Evolutionary conservation across 92 coral and sea anemone genomes (phyloP).

Genomic region (Montipora capitata): DNA sequence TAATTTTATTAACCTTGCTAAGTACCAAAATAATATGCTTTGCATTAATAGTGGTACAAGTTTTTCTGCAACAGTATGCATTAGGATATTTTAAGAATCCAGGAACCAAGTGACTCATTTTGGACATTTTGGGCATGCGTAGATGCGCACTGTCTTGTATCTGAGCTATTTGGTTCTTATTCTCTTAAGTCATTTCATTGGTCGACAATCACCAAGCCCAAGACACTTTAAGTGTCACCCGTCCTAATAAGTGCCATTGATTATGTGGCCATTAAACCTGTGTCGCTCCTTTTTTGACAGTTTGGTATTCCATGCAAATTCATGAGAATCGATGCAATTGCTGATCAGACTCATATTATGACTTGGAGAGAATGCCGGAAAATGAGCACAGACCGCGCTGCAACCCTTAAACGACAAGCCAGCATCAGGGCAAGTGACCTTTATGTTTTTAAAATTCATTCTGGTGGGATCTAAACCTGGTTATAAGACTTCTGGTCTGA

Average conservation of each 20-base stretch:
- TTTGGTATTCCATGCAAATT: constrained; percentile 93
- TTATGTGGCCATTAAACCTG: constrained; percentile 2
- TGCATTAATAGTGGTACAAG: too few species aligned
- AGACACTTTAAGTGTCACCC: background rate
- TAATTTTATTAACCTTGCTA: too few species aligned
- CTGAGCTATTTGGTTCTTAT: too few species aligned
- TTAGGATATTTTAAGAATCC: too few species aligned
- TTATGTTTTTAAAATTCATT: background rate
- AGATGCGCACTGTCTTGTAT: too few species aligned
- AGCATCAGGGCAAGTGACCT: constrained; percentile 91
- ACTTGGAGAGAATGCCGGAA: constrained; percentile 87
- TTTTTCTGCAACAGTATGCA: too few species aligned
- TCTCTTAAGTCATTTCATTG: too few species aligned
- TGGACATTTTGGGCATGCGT: too few species aligned
- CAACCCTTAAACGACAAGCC: constrained; percentile 78
- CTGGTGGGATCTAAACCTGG: too few species aligned
- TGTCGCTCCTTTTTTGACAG: constrained; percentile 71
- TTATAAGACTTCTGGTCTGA: too few species aligned
- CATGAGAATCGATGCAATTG: constrained; percentile 89
- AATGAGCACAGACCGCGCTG: constrained; percentile 76
- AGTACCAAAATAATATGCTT: too few species aligned
- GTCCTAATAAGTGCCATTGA: background rate
- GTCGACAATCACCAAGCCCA: background rate
- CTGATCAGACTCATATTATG: constrained; percentile 83
- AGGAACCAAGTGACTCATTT: too few species aligned